A percentile compares a stretch with the other conserved stretches of the same genome.
These are phyloP conservation scores for Cinclus cinclus DNA, from an alignment of 2,113 vertebrate species.

Conservation along the genomic window DNA sequence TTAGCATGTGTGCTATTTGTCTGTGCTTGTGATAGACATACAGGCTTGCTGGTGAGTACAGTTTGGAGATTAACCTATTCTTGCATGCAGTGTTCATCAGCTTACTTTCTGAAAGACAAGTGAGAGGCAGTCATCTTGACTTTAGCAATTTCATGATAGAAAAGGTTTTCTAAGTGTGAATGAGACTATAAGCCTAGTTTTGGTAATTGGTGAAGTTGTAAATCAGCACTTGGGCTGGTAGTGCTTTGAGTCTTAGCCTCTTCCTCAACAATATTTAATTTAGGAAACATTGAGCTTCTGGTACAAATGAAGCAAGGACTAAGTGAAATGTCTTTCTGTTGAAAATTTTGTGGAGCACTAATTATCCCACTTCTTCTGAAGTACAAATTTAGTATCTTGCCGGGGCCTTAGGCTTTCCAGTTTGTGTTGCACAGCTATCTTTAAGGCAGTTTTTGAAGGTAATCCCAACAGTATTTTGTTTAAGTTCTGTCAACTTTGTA, in stretches of 20 bases:
- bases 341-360: not conserved
- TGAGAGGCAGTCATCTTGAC: not conserved
- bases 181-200: not conserved
- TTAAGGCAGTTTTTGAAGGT: not conserved
- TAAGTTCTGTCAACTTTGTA: not conserved
- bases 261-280: not conserved
- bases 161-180: not conserved
- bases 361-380: not conserved
- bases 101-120: not conserved
- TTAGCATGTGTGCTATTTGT: not conserved
- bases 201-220: not conserved
- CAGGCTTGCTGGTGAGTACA: not conserved
- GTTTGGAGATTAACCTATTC: not conserved
- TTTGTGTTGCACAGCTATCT: not conserved
- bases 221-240: not conserved
- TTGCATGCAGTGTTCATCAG: not conserved
- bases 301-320: not conserved
- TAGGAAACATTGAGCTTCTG: not conserved
- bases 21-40: not conserved
- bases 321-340: not conserved
- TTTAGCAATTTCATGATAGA: accelerated
- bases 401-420: not conserved
- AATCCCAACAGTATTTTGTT: not conserved
- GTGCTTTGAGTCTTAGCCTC: not conserved
- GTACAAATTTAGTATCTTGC: not conserved